phyloP scores from a whole-genome alignment of 2,113 vertebrate species.

The Platysteira castanea region DNA sequence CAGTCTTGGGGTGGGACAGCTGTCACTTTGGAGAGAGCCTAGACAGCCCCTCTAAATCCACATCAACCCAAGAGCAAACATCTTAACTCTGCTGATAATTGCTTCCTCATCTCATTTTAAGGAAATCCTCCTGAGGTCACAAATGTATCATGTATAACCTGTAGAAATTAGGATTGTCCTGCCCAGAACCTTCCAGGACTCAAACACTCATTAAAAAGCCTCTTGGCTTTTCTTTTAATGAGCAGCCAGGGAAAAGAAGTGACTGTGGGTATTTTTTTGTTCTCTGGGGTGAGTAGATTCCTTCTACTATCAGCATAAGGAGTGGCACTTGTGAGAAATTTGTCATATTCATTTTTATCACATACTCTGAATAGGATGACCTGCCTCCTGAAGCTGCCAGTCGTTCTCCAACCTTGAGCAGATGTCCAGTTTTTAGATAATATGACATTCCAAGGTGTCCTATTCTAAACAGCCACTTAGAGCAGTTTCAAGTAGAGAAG shows the following conservation, averaged over 20 bases:
- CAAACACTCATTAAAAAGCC: not conserved
- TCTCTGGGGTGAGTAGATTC: not conserved
- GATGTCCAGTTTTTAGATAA: not conserved
- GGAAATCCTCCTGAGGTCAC: not conserved
- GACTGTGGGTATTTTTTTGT: fast-evolving
- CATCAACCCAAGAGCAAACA: not conserved
- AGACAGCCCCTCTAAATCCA: not conserved
- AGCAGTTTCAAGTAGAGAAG: not conserved
- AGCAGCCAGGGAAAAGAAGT: not conserved
- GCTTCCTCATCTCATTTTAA: not conserved
- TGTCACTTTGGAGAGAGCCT: not conserved
- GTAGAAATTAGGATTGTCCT: not conserved
- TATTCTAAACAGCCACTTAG: not conserved
- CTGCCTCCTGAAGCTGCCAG: not conserved
- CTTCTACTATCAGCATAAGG: not conserved
- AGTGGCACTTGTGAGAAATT: not conserved
- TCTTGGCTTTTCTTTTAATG: not conserved
- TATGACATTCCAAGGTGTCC: not conserved
- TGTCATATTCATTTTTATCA: not conserved
- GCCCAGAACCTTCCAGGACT: not conserved
- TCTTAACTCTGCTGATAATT: not conserved
- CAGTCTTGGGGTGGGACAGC: not conserved
- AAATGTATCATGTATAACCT: not conserved
- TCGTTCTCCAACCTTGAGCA: not conserved
- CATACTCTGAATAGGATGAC: not conserved